These are phyloP conservation scores for Onychorhynchus coronatus DNA, from an alignment of 2,113 vertebrate genomes.

Conservation along the genomic window DNA sequence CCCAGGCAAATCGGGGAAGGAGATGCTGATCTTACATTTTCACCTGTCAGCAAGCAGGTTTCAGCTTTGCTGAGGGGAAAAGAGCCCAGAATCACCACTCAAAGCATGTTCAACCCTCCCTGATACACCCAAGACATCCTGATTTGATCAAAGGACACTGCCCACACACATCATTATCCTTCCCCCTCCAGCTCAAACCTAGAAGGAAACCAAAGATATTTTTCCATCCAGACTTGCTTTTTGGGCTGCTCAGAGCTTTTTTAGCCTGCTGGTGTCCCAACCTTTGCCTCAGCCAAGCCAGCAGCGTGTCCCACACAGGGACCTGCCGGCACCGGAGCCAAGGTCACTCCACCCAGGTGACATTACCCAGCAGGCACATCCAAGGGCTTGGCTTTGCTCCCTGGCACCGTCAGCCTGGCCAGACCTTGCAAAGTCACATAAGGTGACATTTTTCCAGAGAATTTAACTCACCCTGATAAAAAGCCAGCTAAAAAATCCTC, in stretches of 20 bases:
- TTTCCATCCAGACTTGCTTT: neutral
- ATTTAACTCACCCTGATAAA: neutral
- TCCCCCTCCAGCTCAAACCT: neutral
- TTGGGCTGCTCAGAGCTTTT: neutral
- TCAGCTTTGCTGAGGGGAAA: neutral
- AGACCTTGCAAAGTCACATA: neutral
- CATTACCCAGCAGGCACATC: neutral
- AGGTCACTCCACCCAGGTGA: neutral
- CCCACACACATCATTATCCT: fast-evolving
- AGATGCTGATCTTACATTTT: neutral
- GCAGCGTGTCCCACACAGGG: neutral
- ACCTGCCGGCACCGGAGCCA: fast-evolving
- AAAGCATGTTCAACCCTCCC: neutral
- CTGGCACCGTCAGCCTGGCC: neutral
- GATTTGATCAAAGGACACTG: neutral
- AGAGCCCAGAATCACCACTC: neutral
- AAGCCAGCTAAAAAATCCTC: neutral
- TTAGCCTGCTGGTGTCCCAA: neutral
- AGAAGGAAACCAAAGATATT: neutral
- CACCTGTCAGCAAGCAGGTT: neutral
- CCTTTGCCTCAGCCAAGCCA: neutral
- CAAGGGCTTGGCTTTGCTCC: neutral
- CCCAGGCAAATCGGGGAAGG: neutral
- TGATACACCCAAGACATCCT: neutral
- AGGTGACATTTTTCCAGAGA: conserved; percentile 7